Conservation (phyloP, 1,140 invertebrate genomes). For the Rhysida immarginata region DNA sequence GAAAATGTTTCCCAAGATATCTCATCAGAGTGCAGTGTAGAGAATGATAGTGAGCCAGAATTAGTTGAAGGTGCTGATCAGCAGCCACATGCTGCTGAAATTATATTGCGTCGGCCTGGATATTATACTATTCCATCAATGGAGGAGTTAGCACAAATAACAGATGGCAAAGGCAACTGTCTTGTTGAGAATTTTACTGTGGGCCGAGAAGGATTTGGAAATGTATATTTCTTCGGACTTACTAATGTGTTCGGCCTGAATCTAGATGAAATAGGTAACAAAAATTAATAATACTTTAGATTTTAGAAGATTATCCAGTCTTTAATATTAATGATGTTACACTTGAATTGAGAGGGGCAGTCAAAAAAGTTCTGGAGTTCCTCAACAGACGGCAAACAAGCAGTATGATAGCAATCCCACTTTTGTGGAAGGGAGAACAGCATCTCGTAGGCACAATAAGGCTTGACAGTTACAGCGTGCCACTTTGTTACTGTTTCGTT, state of each 20-base stretch:
- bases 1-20: constrained; percentile 1
- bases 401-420: too few relatives aligned
- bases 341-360: too few relatives aligned
- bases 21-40: not conserved
- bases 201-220: constrained; percentile 78
- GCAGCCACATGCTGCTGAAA: constrained; percentile 28
- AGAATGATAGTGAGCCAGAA: constrained; percentile 4
- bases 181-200: constrained; percentile 80
- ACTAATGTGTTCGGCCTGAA: constrained; percentile 80
- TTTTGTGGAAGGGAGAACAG: too few relatives aligned
- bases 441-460: too few relatives aligned
- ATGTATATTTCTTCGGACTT: constrained; percentile 70
- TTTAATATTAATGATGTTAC: too few relatives aligned
- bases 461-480: too few relatives aligned
- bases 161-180: constrained; percentile 55
- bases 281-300: too few relatives aligned
- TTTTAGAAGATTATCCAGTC: too few relatives aligned
- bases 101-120: constrained; percentile 41
- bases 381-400: too few relatives aligned
- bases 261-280: constrained; percentile 70
- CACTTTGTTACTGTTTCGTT: too few relatives aligned
- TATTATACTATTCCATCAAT: constrained; percentile 75
- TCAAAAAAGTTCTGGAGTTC: too few relatives aligned
- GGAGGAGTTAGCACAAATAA: constrained; percentile 48
- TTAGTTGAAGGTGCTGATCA: not conserved